A percentile compares a stretch with the other conserved stretches of the same genome.
Conservation (phyloP, 2,888 invertebrate genomes). For the Andrena trimmerana region DNA sequence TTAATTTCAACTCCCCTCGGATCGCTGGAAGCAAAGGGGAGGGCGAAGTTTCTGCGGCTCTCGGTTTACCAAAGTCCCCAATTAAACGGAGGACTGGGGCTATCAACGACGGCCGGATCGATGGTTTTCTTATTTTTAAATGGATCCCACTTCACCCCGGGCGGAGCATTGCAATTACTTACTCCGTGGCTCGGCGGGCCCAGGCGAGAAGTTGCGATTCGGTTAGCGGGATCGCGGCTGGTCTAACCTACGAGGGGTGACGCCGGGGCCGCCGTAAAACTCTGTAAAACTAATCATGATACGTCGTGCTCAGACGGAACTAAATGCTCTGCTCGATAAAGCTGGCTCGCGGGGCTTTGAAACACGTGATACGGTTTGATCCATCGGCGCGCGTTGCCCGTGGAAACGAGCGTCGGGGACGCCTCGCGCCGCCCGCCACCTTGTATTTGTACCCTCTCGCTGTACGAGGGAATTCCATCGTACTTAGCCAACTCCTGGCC, state of each 20-base stretch:
- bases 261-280: slow-evolving; percentile 9
- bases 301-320: slow-evolving; percentile 31
- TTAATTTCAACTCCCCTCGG: neutral
- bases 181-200: neutral
- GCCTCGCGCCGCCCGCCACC: neutral
- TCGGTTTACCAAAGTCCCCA: neutral
- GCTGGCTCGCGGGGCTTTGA: slow-evolving; percentile 45
- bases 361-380: slow-evolving; percentile 70
- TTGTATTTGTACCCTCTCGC: slow-evolving; percentile 20
- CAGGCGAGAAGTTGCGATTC: slow-evolving; percentile 10
- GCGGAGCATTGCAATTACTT: neutral
- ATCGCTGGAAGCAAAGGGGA: neutral
- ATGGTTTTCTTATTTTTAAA: neutral
- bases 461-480: slow-evolving; percentile 3
- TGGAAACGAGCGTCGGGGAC: slow-evolving; percentile 61
- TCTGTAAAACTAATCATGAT: slow-evolving; percentile 39
- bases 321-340: slow-evolving; percentile 46
- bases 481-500: slow-evolving; percentile 1
- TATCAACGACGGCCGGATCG: no score
- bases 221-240: neutral
- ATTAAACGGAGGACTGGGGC: neutral
- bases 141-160: neutral
- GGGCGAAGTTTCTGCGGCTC: neutral
- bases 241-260: neutral
- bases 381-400: slow-evolving; percentile 67